A percentile compares a stretch with the other conserved stretches of the same genome.
These are phyloP conservation scores for Anisognathus igniventris DNA, from an alignment of 2,797 vertebrate genomes.

Conservation along the genomic window DNA sequence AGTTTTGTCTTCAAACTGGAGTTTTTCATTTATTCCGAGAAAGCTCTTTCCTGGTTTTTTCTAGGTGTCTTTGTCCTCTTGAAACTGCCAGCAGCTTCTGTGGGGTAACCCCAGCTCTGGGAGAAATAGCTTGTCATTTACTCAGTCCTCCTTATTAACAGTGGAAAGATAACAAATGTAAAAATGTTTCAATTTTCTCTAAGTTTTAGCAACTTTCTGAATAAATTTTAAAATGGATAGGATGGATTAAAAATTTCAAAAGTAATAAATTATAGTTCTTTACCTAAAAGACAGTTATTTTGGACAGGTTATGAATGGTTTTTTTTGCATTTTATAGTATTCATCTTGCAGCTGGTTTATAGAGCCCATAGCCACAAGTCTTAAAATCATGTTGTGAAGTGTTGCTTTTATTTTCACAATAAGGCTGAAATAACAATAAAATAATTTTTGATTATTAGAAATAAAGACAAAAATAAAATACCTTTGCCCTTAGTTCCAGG, in stretches of 20 bases:
- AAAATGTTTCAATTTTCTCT: neutral
- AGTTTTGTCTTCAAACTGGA: neutral
- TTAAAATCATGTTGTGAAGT: neutral
- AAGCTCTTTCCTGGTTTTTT: neutral
- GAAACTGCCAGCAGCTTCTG: neutral
- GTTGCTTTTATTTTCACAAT: neutral
- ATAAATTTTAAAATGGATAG: neutral
- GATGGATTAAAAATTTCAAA: neutral
- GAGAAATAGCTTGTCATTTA: neutral
- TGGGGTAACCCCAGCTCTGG: neutral
- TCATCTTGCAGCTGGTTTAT: neutral
- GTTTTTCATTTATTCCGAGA: neutral
- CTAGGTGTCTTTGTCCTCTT: neutral
- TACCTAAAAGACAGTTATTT: neutral
- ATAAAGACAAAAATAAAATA: neutral
- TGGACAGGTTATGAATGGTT: neutral
- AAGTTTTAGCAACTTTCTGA: neutral
- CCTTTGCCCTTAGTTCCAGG: accelerated
- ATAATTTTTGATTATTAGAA: neutral
- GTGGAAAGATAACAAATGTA: neutral
- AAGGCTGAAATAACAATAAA: neutral
- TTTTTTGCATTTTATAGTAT: neutral
- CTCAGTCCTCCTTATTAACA: neutral
- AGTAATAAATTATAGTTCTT: neutral
- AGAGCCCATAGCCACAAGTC: neutral